A percentile compares a stretch with the other conserved stretches of the same genome.
These are phyloP conservation scores for Wasmannia auropunctata DNA, from an alignment of 1,140 invertebrate species.

Conservation along the genomic window DNA sequence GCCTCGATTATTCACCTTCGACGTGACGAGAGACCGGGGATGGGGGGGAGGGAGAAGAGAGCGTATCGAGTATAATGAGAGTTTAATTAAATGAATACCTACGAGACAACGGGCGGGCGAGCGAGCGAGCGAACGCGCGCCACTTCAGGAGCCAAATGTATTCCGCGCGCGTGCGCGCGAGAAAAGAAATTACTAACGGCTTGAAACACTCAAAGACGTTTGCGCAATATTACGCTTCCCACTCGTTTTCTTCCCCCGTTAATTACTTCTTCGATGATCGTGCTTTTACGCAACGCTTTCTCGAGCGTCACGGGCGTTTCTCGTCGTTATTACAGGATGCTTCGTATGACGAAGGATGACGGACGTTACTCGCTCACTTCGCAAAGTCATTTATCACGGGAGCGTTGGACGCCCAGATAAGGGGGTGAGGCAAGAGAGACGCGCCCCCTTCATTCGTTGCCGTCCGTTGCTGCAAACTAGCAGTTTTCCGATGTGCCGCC, in stretches of 20 bases:
- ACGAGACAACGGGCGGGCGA: not conserved
- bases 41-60: not conserved
- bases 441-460: not conserved
- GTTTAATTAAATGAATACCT: conserved; percentile 59
- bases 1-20: conserved; percentile 3
- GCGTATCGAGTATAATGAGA: conserved; percentile 10
- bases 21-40: not conserved
- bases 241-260: conserved; percentile 11
- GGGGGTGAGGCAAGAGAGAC: not conserved
- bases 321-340: conserved; percentile 18
- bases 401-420: not conserved
- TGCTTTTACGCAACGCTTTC: conserved; percentile 32
- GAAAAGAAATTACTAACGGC: conserved; percentile 20
- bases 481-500: not conserved
- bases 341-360: conserved; percentile 24
- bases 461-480: not conserved
- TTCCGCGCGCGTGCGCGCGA: not conserved
- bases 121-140: not conserved
- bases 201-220: not conserved
- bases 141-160: not conserved
- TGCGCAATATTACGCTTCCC: conserved; percentile 11
- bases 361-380: conserved; percentile 46
- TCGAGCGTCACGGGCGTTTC: conserved; percentile 30
- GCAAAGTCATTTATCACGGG: conserved; percentile 49
- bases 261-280: conserved; percentile 37